phyloP scores from a whole-genome alignment of 2,113 vertebrate genomes.

The Tympanuchus pallidicinctus region DNA sequence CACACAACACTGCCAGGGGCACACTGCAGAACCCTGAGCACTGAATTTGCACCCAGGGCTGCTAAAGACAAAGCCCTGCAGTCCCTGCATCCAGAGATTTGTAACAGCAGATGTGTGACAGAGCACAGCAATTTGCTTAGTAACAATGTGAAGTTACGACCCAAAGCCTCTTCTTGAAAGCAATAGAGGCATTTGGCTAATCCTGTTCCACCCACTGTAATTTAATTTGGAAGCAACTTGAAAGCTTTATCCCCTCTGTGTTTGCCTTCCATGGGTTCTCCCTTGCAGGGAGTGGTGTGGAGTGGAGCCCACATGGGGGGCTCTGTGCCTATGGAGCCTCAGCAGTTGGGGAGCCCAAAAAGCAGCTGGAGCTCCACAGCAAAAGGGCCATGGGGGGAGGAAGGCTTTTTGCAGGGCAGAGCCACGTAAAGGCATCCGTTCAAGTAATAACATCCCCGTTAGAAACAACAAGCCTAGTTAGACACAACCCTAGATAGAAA shows the following conservation, averaged over 20 bases:
- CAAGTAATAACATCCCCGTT: neutral
- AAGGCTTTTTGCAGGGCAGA: neutral
- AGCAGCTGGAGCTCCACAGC: too few relatives aligned
- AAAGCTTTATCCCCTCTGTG: neutral
- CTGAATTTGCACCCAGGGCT: conserved; percentile 41
- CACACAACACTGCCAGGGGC: neutral
- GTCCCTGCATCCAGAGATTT: conserved; percentile 34
- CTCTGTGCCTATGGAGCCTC: too few relatives aligned
- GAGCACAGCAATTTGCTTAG: neutral
- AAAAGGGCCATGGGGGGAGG: too few relatives aligned
- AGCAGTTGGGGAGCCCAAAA: too few relatives aligned
- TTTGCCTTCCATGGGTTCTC: neutral
- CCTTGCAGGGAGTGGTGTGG: neutral
- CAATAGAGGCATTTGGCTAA: neutral
- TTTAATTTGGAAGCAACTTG: conserved; percentile 46
- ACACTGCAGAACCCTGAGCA: neutral
- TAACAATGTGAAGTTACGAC: conserved; percentile 49
- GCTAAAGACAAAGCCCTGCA: conserved; percentile 17
- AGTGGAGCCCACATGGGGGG: too few relatives aligned
- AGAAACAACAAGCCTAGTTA: neutral
- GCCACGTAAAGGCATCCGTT: neutral
- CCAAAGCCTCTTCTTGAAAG: conserved; percentile 8
- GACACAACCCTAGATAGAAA: neutral
- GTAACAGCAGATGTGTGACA: conserved; percentile 19
- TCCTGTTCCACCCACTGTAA: conserved; percentile 2